Evolutionary conservation across 2,113 vertebrate species (phyloP), one percentile per base, ranked within the genome.

Genomic region (Chelonoidis abingdonii): DNA sequence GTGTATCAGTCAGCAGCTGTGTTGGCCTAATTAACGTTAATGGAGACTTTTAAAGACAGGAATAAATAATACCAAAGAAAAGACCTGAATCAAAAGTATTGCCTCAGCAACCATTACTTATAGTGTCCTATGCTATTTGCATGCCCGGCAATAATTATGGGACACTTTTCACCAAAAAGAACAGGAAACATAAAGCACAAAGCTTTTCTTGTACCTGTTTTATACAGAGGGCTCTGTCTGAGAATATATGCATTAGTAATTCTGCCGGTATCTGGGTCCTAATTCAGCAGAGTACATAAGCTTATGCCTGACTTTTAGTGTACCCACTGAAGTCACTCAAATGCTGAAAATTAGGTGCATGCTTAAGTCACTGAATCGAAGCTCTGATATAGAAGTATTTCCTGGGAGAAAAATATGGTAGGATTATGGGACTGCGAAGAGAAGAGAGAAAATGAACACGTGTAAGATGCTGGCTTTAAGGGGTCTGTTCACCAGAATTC

Each of bases 11-110:
- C 81, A 92, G 81, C 56, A 69, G 72, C 49, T 83, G 86, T 80
- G 49, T 84, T 92, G 57, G 57, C 57, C 19, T 65, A 84, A 92
- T 88, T 84, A 88, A 92, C 80, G 81, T 88, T 88, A 92, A 84
- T 84, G 75, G 79, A 76, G 38, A 92, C 65, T 84, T 92, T 92
- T 84, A 92, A 92, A 88, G 81, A 92, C 65, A 44, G 91, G 57
- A 41, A 88, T 92, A 92, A 92, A 92, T 72, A 80, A 88, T 88
- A 80, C 49, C 52, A 69, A 86, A 75, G 29, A 47, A 69, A 88
- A 84, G 56, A 69, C 56, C 44, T 84, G 56, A 84, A 80, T 65
- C 80, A 92, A 80, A 88, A 84, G 41, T 80, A 92, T 88, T 84
- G 82, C 83, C 22, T 27, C 17, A 44, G 8, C 16, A n/a, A 92